Base-by-base conservation (phyloP, 2,888 invertebrate species). In the Spicauda simplicius region DNA sequence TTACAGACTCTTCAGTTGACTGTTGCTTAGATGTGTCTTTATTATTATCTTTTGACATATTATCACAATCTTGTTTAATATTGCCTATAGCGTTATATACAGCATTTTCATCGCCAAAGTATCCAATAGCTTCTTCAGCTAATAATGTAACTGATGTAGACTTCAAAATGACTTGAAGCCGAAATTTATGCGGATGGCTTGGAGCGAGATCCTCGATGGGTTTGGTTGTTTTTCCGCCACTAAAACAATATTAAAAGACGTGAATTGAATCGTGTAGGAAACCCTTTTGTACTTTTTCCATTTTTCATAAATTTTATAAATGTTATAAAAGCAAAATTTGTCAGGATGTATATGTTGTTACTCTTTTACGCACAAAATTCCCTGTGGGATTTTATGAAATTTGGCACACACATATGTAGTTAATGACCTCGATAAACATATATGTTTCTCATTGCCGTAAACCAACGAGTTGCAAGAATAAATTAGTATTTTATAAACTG, bases 161-260 rank as follows among this genome's bases (percentile, higher is more conserved):
- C 80, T 81, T 86, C 37, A 89, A 71, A 14, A 81, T 83, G 0
- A 85, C 79, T 77, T 84, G 85, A 2, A 94, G 69, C 14, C 94
- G 81, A 72, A 94, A 94, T 55, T 82, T 86, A 75, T 94, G 94
- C 8, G 90, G 93, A 30, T 89, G 87, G 68, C 91, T 84, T 0
- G 94, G 93, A 0, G 91, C 84, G 12, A 95, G 77, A 71, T 92
- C 83, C 41, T 88, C 85, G 33, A 94, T 88, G 45, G 77, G 80
- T 73, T 85, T 88, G 4, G 73, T 78, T 0, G 85, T 87, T 78
- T 88, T 93, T 0, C 86, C 86, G 0, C 94, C 94, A 71, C 94
- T 94, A 81, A 16, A 41, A 41, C 41, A 41, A 25, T 25, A 25
- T 25, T 25, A 25, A 25, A 25, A 4, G 5, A 25, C 2, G 25